These are phyloP conservation scores for Gasteruption jaculator DNA, from an alignment of 2,888 invertebrate genomes.

Conservation along the genomic window DNA sequence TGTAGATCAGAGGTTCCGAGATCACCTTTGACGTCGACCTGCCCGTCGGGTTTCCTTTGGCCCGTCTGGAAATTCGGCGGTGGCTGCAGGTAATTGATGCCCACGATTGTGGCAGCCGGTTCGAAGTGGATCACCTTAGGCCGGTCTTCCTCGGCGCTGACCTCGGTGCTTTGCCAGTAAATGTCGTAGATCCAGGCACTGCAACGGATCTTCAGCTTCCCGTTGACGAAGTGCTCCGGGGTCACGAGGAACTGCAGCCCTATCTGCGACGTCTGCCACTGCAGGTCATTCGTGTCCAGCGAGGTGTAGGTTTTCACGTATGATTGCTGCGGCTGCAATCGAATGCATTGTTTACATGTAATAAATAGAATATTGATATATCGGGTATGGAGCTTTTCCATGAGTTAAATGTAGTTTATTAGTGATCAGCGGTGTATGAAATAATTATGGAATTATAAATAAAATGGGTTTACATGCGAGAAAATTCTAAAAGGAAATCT, in stretches of 20 bases:
- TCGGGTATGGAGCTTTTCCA: too few relatives aligned
- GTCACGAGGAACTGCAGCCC: conserved; percentile 56
- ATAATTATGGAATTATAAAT: too few relatives aligned
- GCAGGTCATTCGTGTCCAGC: conserved; percentile 41
- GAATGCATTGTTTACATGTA: too few relatives aligned
- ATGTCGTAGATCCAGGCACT: conserved; percentile 63
- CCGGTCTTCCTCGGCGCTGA: conserved; percentile 60
- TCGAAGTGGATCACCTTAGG: conserved; percentile 36
- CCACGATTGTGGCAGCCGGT: conserved; percentile 43
- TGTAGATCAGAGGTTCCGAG: conserved; percentile 14
- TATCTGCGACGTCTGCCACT: conserved; percentile 54
- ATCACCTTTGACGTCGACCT: conserved; percentile 47
- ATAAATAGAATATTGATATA: too few relatives aligned
- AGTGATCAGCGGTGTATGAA: too few relatives aligned
- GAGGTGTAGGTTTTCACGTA: conserved; percentile 39
- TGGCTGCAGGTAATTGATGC: conserved; percentile 47
- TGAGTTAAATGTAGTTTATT: too few relatives aligned
- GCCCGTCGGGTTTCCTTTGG: conserved; percentile 47
- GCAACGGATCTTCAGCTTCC: conserved; percentile 62
- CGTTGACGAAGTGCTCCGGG: conserved; percentile 54
- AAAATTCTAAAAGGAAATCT: too few relatives aligned
- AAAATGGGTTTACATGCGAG: too few relatives aligned
- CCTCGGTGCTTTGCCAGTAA: conserved; percentile 66
- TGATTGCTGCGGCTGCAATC: conserved; percentile 33
- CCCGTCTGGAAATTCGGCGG: conserved; percentile 49